Conservation (phyloP, 2,888 invertebrate genomes). For the Synanthedon formicaeformis region DNA sequence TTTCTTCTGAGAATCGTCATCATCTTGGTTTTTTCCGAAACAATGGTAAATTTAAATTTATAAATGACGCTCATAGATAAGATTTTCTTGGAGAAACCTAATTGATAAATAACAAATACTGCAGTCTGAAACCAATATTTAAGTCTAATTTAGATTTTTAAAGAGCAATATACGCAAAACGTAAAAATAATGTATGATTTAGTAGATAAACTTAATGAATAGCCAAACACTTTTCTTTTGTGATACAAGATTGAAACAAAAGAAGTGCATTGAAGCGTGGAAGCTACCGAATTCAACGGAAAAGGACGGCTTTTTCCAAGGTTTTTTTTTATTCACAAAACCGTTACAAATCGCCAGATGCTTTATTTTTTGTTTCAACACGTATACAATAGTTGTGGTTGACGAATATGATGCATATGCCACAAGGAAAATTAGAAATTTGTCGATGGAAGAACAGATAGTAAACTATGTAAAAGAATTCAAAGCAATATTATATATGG, state of each 20-base stretch:
- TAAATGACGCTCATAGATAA: too few species aligned
- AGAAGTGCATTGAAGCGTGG: conserved; percentile 38
- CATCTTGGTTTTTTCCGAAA: too few species aligned
- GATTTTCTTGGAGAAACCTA: not conserved
- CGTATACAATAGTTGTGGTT: conserved; percentile 43
- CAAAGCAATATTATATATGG: too few species aligned
- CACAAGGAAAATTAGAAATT: conserved; percentile 36
- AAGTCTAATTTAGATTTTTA: conserved; percentile 12
- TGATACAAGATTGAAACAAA: conserved; percentile 16
- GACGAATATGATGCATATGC: conserved; percentile 42
- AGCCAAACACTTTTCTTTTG: not conserved
- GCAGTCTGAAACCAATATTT: too few species aligned
- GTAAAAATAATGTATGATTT: not conserved
- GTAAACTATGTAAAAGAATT: not conserved
- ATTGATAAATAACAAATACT: not conserved
- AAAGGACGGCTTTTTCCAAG: conserved; percentile 23
- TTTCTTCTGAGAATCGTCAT: too few species aligned
- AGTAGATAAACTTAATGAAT: not conserved
- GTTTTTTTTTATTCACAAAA: conserved; percentile 41
- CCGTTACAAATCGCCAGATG: conserved; percentile 63
- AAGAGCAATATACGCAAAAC: not conserved
- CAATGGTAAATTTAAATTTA: too few species aligned
- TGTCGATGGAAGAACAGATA: conserved; percentile 1
- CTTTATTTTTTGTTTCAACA: conserved; percentile 52
- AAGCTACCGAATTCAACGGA: conserved; percentile 61